A percentile compares a stretch with the other conserved stretches of the same genome.
Conservation (phyloP, 2,113 vertebrate genomes). For the Seriola quinqueradiata region DNA sequence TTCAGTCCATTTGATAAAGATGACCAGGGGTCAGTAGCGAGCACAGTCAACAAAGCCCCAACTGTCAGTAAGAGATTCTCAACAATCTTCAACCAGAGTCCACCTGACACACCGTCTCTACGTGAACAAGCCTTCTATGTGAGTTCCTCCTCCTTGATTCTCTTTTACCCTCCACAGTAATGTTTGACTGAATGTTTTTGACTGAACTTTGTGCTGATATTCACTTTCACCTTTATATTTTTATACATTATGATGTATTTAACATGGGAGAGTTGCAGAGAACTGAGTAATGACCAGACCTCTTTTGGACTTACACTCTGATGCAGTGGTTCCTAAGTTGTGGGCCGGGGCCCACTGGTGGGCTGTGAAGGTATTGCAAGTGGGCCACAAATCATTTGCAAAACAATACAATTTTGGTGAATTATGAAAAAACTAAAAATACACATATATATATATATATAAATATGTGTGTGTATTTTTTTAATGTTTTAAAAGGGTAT, state of each 20-base stretch:
- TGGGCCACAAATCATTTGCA: no score
- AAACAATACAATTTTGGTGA: no score
- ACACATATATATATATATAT: no score
- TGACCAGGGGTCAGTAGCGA: constrained; percentile 89
- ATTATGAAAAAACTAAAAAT: no score
- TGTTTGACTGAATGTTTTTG: not conserved
- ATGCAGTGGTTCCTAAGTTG: no score
- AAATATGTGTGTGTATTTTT: no score
- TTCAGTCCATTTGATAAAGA: constrained; percentile 97
- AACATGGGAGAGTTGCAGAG: not conserved
- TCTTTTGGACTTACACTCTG: not conserved
- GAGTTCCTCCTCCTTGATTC: constrained; percentile 69
- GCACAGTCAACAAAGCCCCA: constrained; percentile 91
- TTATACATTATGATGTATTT: not conserved
- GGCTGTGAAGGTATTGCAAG: no score
- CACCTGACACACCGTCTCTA: constrained; percentile 93
- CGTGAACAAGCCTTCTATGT: constrained; percentile 96
- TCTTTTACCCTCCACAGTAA: not conserved
- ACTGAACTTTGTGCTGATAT: not conserved
- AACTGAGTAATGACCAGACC: not conserved
- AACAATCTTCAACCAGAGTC: constrained; percentile 93
- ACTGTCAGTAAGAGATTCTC: constrained; percentile 94
- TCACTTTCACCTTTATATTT: not conserved
- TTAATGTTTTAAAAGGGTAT: no score
- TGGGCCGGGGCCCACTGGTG: no score